A percentile compares a stretch with the other conserved stretches of the same genome.
Evolutionary conservation across 2,113 vertebrate species (phyloP).

Genomic region (Corythoichthys haematopterus): DNA sequence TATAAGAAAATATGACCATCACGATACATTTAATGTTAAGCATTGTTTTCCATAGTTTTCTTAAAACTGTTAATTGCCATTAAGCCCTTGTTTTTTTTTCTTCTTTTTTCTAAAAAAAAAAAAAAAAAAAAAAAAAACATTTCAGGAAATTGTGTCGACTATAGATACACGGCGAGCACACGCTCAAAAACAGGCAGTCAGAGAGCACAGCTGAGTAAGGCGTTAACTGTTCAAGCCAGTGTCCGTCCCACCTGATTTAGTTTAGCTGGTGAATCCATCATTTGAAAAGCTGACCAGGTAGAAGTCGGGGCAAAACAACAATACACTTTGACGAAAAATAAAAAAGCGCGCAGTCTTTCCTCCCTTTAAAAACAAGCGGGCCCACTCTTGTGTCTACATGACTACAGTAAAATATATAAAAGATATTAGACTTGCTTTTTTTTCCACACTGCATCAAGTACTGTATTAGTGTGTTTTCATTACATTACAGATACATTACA

Average conservation of each 20-base stretch:
- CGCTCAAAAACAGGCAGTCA: slow-evolving; percentile 54
- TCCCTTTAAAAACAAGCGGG: slow-evolving; percentile 34
- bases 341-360: slow-evolving; percentile 36
- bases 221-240: slow-evolving; percentile 65
- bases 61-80: slow-evolving; percentile 72
- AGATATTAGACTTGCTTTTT: slow-evolving; percentile 46
- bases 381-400: slow-evolving; percentile 55
- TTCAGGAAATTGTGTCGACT: slow-evolving; percentile 65
- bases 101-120: slow-evolving; percentile 45
- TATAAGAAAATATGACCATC: slow-evolving; percentile 73
- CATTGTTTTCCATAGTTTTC: slow-evolving; percentile 67
- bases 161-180: slow-evolving; percentile 57
- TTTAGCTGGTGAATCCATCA: slow-evolving; percentile 73
- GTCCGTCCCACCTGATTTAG: slow-evolving; percentile 55
- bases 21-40: slow-evolving; percentile 70
- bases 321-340: slow-evolving; percentile 49
- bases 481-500: slow-evolving; percentile 64
- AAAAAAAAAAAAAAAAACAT: slow-evolving; percentile 62
- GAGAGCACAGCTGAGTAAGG: slow-evolving; percentile 71
- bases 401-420: slow-evolving; percentile 65
- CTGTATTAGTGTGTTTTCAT: slow-evolving; percentile 71
- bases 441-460: slow-evolving; percentile 65
- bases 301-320: slow-evolving; percentile 38
- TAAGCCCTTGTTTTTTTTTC: slow-evolving; percentile 68
- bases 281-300: slow-evolving; percentile 54